phyloP scores from a whole-genome alignment of 2,797 vertebrate genomes.

The Periparus ater region DNA sequence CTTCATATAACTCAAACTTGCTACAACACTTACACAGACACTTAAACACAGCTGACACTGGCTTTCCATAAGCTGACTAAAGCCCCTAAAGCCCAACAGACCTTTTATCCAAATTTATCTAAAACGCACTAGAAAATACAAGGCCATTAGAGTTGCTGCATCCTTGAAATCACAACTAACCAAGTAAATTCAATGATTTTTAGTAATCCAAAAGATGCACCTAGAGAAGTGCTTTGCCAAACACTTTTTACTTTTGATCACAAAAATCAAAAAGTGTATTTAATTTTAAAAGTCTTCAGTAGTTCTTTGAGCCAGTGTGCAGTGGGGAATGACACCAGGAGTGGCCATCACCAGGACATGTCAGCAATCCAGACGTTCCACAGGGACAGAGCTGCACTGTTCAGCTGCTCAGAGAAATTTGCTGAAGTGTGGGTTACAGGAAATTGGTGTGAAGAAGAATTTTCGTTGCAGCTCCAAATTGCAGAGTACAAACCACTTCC shows the following conservation, averaged over 20 bases:
- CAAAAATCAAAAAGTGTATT: background rate
- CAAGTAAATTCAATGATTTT: background rate
- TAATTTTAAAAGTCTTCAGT: background rate
- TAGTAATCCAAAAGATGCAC: accelerated
- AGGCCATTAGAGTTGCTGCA: background rate
- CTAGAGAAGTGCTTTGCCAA: background rate
- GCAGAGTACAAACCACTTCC: background rate
- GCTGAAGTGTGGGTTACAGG: background rate
- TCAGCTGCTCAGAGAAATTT: background rate
- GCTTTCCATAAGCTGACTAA: background rate
- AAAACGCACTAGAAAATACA: background rate
- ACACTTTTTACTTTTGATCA: background rate
- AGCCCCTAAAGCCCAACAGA: background rate
- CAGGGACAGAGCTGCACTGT: background rate
- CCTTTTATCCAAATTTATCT: background rate
- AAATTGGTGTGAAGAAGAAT: background rate
- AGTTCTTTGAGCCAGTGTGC: background rate
- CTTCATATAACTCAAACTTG: background rate
- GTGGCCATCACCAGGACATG: background rate
- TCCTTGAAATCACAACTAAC: background rate
- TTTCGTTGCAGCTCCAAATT: background rate
- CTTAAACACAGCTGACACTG: background rate
- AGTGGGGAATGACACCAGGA: background rate
- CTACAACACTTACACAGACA: background rate
- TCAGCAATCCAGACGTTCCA: background rate